These are phyloP conservation scores for Amphipoea lucens DNA, from an alignment of 2,888 invertebrate genomes.

Conservation along the genomic window DNA sequence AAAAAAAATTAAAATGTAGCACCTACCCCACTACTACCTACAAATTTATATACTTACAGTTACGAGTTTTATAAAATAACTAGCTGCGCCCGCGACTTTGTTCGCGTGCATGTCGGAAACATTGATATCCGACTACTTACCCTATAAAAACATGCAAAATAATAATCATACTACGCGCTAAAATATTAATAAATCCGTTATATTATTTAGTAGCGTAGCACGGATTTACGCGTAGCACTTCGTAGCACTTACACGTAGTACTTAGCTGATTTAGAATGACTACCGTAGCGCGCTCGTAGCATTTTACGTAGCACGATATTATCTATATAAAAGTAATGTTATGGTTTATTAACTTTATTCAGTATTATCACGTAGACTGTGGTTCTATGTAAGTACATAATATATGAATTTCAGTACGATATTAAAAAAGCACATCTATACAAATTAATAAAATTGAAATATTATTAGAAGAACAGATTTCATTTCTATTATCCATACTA, in stretches of 20 bases:
- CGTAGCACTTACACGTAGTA: conserved; percentile 61
- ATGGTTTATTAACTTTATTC: conserved; percentile 29
- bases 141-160: background rate
- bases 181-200: conserved; percentile 31
- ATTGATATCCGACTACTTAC: too few relatives aligned
- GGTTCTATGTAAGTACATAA: conserved; percentile 12
- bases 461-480: background rate
- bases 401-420: background rate
- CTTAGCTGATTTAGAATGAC: conserved; percentile 59
- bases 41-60: background rate
- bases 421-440: too few relatives aligned
- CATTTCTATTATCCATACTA: background rate
- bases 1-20: background rate
- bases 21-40: too few relatives aligned
- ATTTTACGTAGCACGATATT: conserved; percentile 57
- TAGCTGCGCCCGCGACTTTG: too few relatives aligned
- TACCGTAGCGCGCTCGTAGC: conserved; percentile 62
- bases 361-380: conserved; percentile 32
- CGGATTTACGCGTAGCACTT: conserved; percentile 51
- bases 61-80: background rate
- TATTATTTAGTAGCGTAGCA: conserved; percentile 13
- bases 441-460: background rate
- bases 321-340: conserved; percentile 41
- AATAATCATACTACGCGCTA: background rate
- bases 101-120: too few relatives aligned